Evolutionary conservation across 2,113 vertebrate genomes (phyloP), one percentile per base, ranked within the genome.

Genomic region (Lethenteron reissneri): DNA sequence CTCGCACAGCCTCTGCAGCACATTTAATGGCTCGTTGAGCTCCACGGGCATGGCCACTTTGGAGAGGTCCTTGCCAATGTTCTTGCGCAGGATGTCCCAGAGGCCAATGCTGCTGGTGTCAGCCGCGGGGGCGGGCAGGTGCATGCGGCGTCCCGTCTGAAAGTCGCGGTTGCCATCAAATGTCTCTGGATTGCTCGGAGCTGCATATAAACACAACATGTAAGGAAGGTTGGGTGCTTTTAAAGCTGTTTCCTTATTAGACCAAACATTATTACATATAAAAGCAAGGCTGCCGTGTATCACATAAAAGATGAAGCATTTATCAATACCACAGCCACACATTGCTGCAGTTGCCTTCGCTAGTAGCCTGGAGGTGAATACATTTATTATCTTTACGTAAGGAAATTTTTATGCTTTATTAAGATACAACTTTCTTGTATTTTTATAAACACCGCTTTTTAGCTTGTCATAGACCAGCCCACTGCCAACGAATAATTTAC

Each of bases 31-130:
- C 76, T 99, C 94, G 1, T 99, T 99, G 10, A 99, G 79, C 72
- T 90, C 86, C 64, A 97, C 94, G 0, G 94, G 94, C 92, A 99
- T 99, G 57, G 90, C 84, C 79, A 99, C 94, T 73, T 95, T 97
- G 73, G 91, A 97, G 70, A 99, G 81, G 75, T 99, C 94, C 79
- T 97, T 99, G 21, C 94, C 94, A 1, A 99, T 95, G 79, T 99
- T 99, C 70, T 94, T 96, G 71, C 85, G 85, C 73, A 99, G 84
- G 77, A 99, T 97, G 80, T 92, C 92, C 92, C 92, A 99, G 2
- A 99, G 76, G 77, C 91, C 96, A 81, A 97, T 82, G 78, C 81
- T 87, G 74, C 86, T 90, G 11, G 83, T 88, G 74, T 84, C 88
- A 59, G 90, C 87, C 58, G 88, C 83, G 0, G 85, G 83, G 0